Conservation (phyloP, 2,888 invertebrate genomes). For the Scaptomyza parva region DNA sequence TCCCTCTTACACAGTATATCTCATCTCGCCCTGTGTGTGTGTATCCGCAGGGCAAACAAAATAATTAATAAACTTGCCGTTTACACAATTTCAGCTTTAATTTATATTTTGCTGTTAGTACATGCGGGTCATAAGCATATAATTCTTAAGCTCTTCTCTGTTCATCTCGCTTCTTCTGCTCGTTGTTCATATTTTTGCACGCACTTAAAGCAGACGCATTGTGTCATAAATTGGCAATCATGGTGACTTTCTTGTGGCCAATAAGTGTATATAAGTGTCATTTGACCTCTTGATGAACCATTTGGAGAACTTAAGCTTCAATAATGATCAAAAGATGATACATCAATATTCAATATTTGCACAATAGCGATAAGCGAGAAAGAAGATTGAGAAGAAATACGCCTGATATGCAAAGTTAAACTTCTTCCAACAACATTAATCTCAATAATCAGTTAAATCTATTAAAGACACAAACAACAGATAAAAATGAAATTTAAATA, state of each 20-base stretch:
- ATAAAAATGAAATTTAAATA: neutral
- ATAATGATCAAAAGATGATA: conserved; percentile 4
- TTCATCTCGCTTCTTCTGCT: neutral
- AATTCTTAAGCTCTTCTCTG: conserved; percentile 36
- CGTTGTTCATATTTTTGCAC: neutral
- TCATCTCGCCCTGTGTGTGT: neutral
- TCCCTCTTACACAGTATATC: neutral
- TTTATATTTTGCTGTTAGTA: conserved; percentile 54
- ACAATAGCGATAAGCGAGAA: neutral
- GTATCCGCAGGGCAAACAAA: conserved; percentile 52
- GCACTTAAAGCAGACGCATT: conserved; percentile 34
- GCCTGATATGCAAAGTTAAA: no score
- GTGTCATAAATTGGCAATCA: conserved; percentile 18
- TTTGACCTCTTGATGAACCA: conserved; percentile 10
- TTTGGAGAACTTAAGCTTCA: conserved; percentile 11
- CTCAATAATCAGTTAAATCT: conserved; percentile 9
- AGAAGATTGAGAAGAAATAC: neutral
- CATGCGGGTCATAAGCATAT: conserved; percentile 43
- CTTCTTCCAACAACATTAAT: conserved; percentile 1
- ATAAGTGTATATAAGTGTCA: conserved; percentile 23
- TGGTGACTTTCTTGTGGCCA: conserved; percentile 11
- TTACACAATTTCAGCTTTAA: conserved; percentile 64
- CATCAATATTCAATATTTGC: neutral
- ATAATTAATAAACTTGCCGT: conserved; percentile 70
- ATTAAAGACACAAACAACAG: neutral